These are phyloP conservation scores for Trichopria drosophilae DNA, from an alignment of 2,888 invertebrate genomes.

Conservation along the genomic window DNA sequence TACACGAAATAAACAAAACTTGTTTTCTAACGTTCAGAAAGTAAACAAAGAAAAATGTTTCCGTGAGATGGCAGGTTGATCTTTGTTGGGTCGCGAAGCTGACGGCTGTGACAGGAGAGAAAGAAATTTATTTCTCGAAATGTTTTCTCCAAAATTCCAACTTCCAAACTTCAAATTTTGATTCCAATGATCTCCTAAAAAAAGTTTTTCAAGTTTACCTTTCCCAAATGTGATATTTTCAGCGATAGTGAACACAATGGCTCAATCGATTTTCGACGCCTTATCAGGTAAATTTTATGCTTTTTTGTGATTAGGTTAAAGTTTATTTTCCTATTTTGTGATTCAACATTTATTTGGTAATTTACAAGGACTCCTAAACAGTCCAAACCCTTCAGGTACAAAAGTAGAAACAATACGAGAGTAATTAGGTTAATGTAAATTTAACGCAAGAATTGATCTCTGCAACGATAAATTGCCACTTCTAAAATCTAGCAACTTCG, in stretches of 20 bases:
- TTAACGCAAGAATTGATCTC: too few species aligned
- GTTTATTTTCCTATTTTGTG: conserved; percentile 10
- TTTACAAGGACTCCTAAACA: too few species aligned
- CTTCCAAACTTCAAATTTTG: neutral
- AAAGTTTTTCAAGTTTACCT: neutral
- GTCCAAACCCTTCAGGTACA: too few species aligned
- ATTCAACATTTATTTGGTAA: neutral
- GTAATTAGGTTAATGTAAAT: too few species aligned
- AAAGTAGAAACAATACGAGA: too few species aligned
- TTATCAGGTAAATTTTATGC: conserved; percentile 48
- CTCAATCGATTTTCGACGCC: conserved; percentile 55
- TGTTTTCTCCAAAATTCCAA: neutral
- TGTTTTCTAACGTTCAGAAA: too few species aligned
- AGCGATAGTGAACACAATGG: conserved; percentile 40
- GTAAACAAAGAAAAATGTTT: too few species aligned
- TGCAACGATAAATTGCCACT: too few species aligned
- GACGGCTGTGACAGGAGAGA: neutral
- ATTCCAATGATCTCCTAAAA: too few species aligned
- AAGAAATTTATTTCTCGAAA: neutral
- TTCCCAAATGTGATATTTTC: neutral
- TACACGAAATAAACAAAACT: too few species aligned
- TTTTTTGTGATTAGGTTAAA: conserved; percentile 38
- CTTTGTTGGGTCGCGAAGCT: neutral
- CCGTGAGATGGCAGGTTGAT: neutral
- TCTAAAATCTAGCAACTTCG: too few species aligned